Conservation (phyloP, 35 echinoderm and acorn worm genomes). For the Lytechinus variegatus region DNA sequence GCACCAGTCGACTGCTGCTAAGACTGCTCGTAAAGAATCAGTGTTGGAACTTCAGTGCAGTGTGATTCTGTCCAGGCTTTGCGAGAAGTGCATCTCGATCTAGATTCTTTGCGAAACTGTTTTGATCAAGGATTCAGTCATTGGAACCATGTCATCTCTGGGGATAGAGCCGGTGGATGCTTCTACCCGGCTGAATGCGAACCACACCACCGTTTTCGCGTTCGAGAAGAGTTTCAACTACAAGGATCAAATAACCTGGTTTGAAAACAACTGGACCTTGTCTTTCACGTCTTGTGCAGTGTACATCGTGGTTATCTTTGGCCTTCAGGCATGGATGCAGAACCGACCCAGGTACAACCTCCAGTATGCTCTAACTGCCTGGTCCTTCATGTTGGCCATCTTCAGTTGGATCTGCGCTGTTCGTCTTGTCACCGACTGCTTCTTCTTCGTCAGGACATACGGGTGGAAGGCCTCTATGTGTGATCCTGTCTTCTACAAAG, state of each 20-base stretch:
- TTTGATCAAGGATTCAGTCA: neutral
- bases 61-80: neutral
- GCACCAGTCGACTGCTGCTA: neutral
- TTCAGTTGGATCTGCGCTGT: slow-evolving; percentile 82
- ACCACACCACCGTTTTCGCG: slow-evolving; percentile 60
- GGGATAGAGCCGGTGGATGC: neutral
- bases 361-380: slow-evolving; percentile 63
- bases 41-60: neutral
- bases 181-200: neutral
- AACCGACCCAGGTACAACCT: slow-evolving; percentile 73
- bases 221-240: slow-evolving; percentile 79
- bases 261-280: slow-evolving; percentile 80
- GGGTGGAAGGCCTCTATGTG: slow-evolving; percentile 86
- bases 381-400: slow-evolving; percentile 70
- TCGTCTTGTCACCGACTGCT: slow-evolving; percentile 62
- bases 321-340: slow-evolving; percentile 70
- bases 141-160: neutral
- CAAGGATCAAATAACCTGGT: slow-evolving; percentile 70
- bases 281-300: slow-evolving; percentile 70
- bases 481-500: slow-evolving; percentile 84
- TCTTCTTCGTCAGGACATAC: slow-evolving; percentile 70
- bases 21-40: neutral
- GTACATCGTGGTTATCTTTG: slow-evolving; percentile 76
- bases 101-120: neutral
- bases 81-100: neutral